Conservation (phyloP, 2,113 vertebrate species). For the Spea multiplicata region DNA sequence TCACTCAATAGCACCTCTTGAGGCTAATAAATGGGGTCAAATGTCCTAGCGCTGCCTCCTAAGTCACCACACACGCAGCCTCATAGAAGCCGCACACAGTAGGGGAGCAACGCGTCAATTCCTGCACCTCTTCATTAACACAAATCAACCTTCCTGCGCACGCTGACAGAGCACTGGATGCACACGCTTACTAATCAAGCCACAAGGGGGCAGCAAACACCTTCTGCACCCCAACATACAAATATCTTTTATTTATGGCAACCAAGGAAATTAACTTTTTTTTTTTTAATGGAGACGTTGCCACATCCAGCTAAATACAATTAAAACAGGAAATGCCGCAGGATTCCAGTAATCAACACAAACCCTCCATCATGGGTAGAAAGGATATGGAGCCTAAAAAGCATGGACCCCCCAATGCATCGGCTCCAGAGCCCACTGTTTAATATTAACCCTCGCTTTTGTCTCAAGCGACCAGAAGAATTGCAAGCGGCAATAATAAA, state of each 20-base stretch:
- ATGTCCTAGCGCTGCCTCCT: constrained; percentile 52
- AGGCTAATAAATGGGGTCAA: constrained; percentile 77
- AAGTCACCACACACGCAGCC: constrained; percentile 41
- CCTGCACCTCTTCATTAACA: constrained; percentile 38
- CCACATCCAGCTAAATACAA: constrained; percentile 60
- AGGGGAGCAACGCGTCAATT: constrained; percentile 43
- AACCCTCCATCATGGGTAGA: constrained; percentile 6
- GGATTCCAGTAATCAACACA: constrained; percentile 52
- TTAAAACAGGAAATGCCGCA: constrained; percentile 52
- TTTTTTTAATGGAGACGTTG: constrained; percentile 54
- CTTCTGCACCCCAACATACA: constrained; percentile 45
- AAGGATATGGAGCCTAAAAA: constrained; percentile 20
- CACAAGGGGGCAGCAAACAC: constrained; percentile 71
- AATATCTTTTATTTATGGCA: constrained; percentile 54
- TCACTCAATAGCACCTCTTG: constrained; percentile 58
- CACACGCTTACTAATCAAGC: constrained; percentile 43
- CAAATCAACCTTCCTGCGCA: constrained; percentile 15
- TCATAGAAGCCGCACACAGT: constrained; percentile 23
- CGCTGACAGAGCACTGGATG: not conserved
- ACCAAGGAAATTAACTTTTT: constrained; percentile 54
- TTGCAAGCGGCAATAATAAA: too few relatives aligned
- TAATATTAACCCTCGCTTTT: constrained; percentile 6
- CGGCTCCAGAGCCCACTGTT: not conserved
- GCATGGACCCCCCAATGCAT: constrained; percentile 6
- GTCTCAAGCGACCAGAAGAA: constrained; percentile 58